These are phyloP conservation scores for Rotaria sp. DNA, from an alignment of 2,888 invertebrate species.

Conservation along the genomic window DNA sequence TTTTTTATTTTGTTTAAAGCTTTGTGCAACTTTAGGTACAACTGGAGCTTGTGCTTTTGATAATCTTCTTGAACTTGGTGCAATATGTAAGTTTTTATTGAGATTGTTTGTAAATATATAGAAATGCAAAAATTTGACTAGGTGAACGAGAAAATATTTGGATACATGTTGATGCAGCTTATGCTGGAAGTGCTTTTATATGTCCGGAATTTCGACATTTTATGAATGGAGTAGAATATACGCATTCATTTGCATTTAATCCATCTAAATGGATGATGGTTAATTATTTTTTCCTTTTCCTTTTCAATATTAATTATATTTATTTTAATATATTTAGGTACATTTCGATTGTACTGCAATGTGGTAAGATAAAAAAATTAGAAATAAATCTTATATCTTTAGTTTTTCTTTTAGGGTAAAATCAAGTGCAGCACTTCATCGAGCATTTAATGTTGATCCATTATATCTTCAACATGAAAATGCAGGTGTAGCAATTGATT, in stretches of 20 bases:
- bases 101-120: no score
- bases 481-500: slow-evolving; percentile 71
- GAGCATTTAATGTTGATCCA: slow-evolving; percentile 95
- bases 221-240: slow-evolving; percentile 66
- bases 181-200: slow-evolving; percentile 85
- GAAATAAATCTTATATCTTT: not conserved
- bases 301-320: not conserved
- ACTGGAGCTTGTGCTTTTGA: slow-evolving; percentile 96
- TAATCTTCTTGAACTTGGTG: slow-evolving; percentile 66
- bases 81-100: slow-evolving; percentile 59
- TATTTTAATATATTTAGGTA: not conserved
- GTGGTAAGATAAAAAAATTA: slow-evolving; percentile 57
- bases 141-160: slow-evolving; percentile 71
- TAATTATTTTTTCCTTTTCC: slow-evolving; percentile 49
- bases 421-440: slow-evolving; percentile 80
- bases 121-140: not conserved
- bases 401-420: not conserved
- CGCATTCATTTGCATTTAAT: slow-evolving; percentile 91
- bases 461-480: slow-evolving; percentile 93
- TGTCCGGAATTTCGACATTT: slow-evolving; percentile 86
- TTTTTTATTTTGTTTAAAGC: not conserved
- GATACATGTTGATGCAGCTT: slow-evolving; percentile 95
- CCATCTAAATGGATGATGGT: slow-evolving; percentile 98
- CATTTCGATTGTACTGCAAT: slow-evolving; percentile 73
- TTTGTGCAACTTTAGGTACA: slow-evolving; percentile 84